Evolutionary conservation across 2,797 vertebrate species (phyloP).

Genomic region (Arctocebus calabarensis): DNA sequence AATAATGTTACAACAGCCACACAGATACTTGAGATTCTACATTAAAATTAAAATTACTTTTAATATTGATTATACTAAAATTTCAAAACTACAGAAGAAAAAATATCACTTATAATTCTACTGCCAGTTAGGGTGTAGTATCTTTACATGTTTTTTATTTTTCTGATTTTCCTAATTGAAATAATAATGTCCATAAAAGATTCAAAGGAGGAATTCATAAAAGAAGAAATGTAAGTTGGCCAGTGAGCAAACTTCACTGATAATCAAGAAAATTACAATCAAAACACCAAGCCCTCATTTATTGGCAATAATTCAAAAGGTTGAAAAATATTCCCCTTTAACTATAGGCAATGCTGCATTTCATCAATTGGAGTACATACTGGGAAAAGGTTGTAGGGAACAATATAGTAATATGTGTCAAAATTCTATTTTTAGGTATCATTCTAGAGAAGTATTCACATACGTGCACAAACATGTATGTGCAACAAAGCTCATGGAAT

Average conservation of each 20-base stretch:
- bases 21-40: neutral
- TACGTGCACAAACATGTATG: neutral
- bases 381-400: neutral
- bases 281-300: conserved; percentile 22
- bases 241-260: neutral
- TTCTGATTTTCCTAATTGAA: conserved; percentile 12
- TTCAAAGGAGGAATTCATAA: neutral
- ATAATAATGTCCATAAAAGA: neutral
- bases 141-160: neutral
- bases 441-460: conserved; percentile 11
- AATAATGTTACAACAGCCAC: neutral
- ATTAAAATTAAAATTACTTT: neutral
- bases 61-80: neutral
- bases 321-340: conserved; percentile 14
- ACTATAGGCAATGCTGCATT: neutral
- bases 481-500: neutral
- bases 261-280: conserved; percentile 39
- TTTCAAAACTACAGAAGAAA: conserved; percentile 38
- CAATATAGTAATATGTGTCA: neutral
- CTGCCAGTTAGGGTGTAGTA: neutral
- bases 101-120: conserved; percentile 1
- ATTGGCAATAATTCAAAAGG: conserved; percentile 50
- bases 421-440: conserved; percentile 27
- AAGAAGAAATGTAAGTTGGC: neutral
- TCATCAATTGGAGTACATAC: neutral